Conservation (phyloP, 2,888 invertebrate genomes). For the Plagiodera versicolora region DNA sequence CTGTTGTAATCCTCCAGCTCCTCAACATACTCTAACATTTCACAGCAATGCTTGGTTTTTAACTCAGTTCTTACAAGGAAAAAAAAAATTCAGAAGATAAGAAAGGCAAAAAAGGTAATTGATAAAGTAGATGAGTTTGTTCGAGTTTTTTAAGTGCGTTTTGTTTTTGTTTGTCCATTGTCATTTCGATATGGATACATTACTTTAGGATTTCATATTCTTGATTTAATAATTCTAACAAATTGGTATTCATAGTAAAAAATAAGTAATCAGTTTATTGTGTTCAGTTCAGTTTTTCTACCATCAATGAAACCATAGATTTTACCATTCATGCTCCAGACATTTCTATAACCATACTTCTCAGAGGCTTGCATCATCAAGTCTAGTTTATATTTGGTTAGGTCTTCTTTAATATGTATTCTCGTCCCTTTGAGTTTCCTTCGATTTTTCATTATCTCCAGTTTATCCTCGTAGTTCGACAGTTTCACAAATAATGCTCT, state of each 20-base stretch:
- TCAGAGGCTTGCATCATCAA: conserved; percentile 5
- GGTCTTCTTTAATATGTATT: background rate
- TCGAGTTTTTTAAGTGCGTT: too few species aligned
- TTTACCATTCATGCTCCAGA: conserved; percentile 5
- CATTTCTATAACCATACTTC: conserved; percentile 1
- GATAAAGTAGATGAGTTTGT: too few species aligned
- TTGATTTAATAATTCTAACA: background rate
- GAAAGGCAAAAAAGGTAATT: too few species aligned
- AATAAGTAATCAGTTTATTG: background rate
- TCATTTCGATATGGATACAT: too few species aligned
- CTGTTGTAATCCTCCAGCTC: too few species aligned
- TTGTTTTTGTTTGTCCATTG: too few species aligned
- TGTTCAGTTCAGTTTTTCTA: background rate
- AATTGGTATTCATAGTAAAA: background rate
- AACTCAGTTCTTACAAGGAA: too few species aligned
- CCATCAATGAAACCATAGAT: background rate
- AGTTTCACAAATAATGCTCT: conserved; percentile 1
- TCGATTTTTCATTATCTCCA: background rate
- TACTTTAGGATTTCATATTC: background rate
- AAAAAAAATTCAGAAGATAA: too few species aligned
- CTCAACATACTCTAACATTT: too few species aligned
- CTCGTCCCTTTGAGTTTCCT: background rate
- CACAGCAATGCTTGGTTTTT: too few species aligned
- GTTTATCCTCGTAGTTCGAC: background rate
- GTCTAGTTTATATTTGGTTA: background rate